Conservation (phyloP, 2,888 invertebrate genomes). For the Hirtodrosophila cameraria region DNA sequence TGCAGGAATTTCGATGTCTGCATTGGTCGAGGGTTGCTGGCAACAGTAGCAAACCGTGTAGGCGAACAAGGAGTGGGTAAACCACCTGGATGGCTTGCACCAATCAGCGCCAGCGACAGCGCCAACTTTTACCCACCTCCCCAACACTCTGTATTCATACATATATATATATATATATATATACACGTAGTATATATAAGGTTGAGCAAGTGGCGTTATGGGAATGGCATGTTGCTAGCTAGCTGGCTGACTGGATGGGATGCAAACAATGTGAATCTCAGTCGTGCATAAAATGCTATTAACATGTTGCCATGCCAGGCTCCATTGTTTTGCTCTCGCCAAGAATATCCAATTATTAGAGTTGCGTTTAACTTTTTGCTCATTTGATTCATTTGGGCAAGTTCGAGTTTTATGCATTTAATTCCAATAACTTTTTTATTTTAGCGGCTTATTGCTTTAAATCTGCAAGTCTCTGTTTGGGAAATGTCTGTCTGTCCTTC, state of each 20-base stretch:
- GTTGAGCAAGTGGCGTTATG: conserved; percentile 12
- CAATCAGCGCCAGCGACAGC: conserved; percentile 54
- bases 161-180: conserved; percentile 5
- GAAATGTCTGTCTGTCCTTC: too few relatives aligned
- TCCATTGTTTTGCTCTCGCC: conserved; percentile 58
- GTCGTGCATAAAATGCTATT: conserved; percentile 76
- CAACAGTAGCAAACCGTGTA: conserved; percentile 68
- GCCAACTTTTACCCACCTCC: conserved; percentile 10
- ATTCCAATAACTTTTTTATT: too few relatives aligned
- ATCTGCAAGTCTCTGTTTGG: too few relatives aligned
- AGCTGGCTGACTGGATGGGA: conserved; percentile 13
- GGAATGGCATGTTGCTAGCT: conserved; percentile 19
- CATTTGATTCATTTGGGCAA: too few relatives aligned
- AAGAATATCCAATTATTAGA: conserved; percentile 5
- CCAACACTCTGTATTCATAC: neutral
- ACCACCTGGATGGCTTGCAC: conserved; percentile 62
- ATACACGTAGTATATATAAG: too few relatives aligned
- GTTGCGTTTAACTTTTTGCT: too few relatives aligned
- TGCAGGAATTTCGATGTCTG: conserved; percentile 61
- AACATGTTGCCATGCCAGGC: conserved; percentile 72
- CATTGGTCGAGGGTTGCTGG: conserved; percentile 75
- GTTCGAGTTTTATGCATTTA: too few relatives aligned
- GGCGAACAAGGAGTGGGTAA: conserved; percentile 21
- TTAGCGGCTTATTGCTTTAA: too few relatives aligned
- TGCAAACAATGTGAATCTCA: conserved; percentile 69